phyloP scores from a whole-genome alignment of 23 tunicate genomes.

The Oikopleura dioica region DNA sequence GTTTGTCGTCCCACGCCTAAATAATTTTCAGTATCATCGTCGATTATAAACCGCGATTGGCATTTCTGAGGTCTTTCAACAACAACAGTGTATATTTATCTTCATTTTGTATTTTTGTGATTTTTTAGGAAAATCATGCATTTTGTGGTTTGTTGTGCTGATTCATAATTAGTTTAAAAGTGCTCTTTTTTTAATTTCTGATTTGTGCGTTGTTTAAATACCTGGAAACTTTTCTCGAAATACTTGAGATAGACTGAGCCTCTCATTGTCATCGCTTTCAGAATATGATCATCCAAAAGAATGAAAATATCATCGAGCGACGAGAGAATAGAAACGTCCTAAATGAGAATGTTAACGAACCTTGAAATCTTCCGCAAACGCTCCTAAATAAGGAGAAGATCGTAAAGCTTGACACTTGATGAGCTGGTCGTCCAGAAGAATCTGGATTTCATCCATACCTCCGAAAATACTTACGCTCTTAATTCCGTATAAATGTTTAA shows the following conservation, averaged over 20 bases:
- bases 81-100: neutral
- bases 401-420: constrained; percentile 64
- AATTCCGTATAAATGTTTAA: neutral
- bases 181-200: too few species aligned
- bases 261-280: constrained; percentile 79
- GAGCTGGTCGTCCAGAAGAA: constrained; percentile 64
- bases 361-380: constrained; percentile 41
- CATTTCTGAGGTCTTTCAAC: too few species aligned
- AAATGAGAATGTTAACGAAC: constrained; percentile 19
- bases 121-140: neutral
- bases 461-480: constrained; percentile 36
- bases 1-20: constrained; percentile 90
- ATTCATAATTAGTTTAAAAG: too few species aligned
- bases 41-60: too few species aligned
- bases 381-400: constrained; percentile 58
- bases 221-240: neutral
- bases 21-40: too few species aligned
- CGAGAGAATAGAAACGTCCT: constrained; percentile 56
- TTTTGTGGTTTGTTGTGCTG: neutral
- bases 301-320: constrained; percentile 69
- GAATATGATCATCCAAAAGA: constrained; percentile 68
- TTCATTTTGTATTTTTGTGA: neutral
- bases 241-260: constrained; percentile 27
- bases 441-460: constrained; percentile 44
- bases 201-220: neutral